These are phyloP conservation scores for Cercopithecus mitis DNA, from an alignment of 2,797 vertebrate species.

Conservation along the genomic window DNA sequence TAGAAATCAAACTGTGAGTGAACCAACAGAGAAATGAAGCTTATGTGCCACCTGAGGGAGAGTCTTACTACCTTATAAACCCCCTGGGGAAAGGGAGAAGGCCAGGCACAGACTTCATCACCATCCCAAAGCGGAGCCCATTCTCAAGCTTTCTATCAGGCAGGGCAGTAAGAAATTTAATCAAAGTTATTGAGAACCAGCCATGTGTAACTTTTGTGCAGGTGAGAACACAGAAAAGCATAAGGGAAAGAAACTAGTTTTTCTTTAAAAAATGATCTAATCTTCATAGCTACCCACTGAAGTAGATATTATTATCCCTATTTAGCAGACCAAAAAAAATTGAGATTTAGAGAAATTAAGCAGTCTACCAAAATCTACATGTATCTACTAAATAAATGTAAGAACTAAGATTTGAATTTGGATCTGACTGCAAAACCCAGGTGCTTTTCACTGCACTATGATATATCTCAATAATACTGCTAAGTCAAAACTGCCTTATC, in stretches of 20 bases:
- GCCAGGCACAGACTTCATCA: background rate
- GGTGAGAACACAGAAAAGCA: background rate
- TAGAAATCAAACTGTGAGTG: background rate
- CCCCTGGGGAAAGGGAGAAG: background rate
- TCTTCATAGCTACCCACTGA: background rate
- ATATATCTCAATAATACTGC: background rate
- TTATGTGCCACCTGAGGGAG: background rate
- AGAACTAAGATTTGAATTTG: background rate
- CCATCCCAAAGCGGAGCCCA: background rate
- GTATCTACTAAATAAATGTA: background rate
- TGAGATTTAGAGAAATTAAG: slow-evolving; percentile 37
- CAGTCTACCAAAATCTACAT: background rate
- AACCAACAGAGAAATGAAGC: background rate
- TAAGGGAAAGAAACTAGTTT: background rate
- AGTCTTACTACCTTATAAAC: background rate
- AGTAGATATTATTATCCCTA: background rate
- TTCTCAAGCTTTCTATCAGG: background rate
- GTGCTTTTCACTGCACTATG: background rate
- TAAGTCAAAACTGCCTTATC: background rate
- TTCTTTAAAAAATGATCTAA: background rate
- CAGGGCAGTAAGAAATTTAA: background rate
- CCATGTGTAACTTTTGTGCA: background rate
- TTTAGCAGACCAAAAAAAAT: background rate
- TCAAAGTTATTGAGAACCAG: background rate
- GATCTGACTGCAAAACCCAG: background rate